Percentiles rank a stretch among this genome's conserved stretches.
phyloP scores from a whole-genome alignment of 2,888 invertebrate species.

The Seira musarum region DNA sequence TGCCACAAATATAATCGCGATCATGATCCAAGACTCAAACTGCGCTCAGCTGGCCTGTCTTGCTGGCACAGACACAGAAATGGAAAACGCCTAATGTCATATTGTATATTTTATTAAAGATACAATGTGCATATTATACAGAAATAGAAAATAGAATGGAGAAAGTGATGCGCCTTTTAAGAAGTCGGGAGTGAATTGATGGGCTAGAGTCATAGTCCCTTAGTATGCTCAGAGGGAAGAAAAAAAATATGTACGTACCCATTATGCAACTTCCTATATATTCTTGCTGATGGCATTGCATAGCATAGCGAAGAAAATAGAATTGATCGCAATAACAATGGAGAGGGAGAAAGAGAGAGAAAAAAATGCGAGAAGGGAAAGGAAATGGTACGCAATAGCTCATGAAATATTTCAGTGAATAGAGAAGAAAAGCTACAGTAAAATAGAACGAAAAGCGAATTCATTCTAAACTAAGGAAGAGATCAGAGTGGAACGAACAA shows the following conservation, averaged over 20 bases:
- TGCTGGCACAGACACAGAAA: not conserved
- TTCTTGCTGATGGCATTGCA: not conserved
- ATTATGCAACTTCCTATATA: not conserved
- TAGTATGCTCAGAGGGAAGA: not conserved
- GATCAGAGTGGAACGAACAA: no score
- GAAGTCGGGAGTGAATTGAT: conserved; percentile 12
- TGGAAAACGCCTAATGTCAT: conserved; percentile 11
- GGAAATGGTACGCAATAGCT: conserved; percentile 4
- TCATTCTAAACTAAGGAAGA: no score
- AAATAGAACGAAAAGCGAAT: no score
- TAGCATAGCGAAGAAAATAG: no score
- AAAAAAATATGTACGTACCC: not conserved
- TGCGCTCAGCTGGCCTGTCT: not conserved
- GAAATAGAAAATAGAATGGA: conserved; percentile 14
- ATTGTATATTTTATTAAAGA: conserved; percentile 18
- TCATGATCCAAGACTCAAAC: not conserved
- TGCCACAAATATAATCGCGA: conserved; percentile 5
- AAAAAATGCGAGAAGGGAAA: not conserved
- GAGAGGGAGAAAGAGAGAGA: not conserved
- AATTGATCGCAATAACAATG: not conserved
- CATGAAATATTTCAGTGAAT: not conserved
- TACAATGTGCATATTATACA: conserved; percentile 11
- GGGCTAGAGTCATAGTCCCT: not conserved
- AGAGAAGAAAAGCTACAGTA: no score
- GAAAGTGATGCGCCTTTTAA: conserved; percentile 15